phyloP scores from a whole-genome alignment of 2,797 vertebrate species.

The Micromesistius poutassou region DNA sequence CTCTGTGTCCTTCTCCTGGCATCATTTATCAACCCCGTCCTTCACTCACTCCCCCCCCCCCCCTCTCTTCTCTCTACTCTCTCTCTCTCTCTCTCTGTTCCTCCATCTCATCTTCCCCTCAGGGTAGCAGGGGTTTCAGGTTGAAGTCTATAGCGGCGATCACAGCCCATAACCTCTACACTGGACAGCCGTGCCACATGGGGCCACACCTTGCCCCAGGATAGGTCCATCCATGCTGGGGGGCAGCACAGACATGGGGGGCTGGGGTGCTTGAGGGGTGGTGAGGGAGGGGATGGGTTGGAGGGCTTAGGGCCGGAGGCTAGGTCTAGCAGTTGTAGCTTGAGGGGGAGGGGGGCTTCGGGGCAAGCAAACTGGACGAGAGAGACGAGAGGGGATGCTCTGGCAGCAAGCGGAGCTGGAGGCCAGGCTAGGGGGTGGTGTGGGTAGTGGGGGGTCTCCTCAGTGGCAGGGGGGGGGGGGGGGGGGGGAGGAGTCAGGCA shows the following conservation, averaged over 20 bases:
- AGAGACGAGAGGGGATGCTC: slow-evolving; percentile 31
- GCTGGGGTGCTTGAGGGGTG: slow-evolving; percentile 51
- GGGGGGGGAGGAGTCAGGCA: slow-evolving; percentile 33
- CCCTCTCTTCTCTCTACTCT: slow-evolving; percentile 50
- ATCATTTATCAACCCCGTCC: slow-evolving; percentile 14
- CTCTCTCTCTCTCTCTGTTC: slow-evolving; percentile 13
- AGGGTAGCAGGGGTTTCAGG: slow-evolving; percentile 71
- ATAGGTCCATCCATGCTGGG: slow-evolving; percentile 73
- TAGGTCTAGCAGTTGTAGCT: slow-evolving; percentile 53
- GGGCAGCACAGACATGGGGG: slow-evolving; percentile 63
- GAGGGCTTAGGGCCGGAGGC: slow-evolving; percentile 50
- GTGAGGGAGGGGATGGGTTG: slow-evolving; percentile 43
- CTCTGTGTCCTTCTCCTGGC: slow-evolving; percentile 5
- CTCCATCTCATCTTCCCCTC: slow-evolving; percentile 51
- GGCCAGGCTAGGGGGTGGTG: slow-evolving; percentile 30
- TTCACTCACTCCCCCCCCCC: slow-evolving; percentile 41
- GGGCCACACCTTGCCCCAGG: slow-evolving; percentile 80
- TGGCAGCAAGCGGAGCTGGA: slow-evolving; percentile 55
- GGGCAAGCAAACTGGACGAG: slow-evolving; percentile 21
- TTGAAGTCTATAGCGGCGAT: slow-evolving; percentile 74
- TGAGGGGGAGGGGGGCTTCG: slow-evolving; percentile 33
- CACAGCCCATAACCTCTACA: slow-evolving; percentile 78
- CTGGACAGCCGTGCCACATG: slow-evolving; percentile 71
- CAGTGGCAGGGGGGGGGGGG: neutral
- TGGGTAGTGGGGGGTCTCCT: neutral